These are phyloP conservation scores for Acrobeloides nanus DNA, from an alignment of 2,888 invertebrate species.

Conservation along the genomic window DNA sequence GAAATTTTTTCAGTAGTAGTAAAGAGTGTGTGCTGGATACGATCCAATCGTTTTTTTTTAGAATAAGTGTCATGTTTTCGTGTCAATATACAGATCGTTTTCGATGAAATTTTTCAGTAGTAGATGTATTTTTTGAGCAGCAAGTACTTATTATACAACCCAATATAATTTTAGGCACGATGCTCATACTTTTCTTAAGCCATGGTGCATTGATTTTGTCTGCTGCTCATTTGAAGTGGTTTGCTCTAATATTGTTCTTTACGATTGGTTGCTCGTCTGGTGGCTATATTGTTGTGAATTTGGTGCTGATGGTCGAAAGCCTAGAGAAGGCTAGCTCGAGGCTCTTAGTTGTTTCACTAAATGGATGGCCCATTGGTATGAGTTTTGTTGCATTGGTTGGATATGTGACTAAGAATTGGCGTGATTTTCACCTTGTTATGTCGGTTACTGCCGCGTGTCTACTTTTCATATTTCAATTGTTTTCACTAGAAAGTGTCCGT, in stretches of 20 bases:
- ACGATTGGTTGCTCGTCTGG: slow-evolving; percentile 29
- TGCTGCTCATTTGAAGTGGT: slow-evolving; percentile 7
- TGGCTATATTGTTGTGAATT: slow-evolving; percentile 46
- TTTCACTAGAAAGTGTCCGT: slow-evolving; percentile 36
- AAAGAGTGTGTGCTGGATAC: no score
- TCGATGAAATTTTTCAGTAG: no score
- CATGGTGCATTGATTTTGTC: slow-evolving; percentile 17
- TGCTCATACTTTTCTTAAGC: slow-evolving; percentile 22
- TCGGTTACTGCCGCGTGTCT: slow-evolving; percentile 20
- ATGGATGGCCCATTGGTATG: slow-evolving; percentile 50
- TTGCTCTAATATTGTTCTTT: slow-evolving; percentile 20
- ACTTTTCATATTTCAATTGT: slow-evolving; percentile 14
- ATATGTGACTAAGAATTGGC: slow-evolving; percentile 27
- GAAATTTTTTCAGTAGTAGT: no score
- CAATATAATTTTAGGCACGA: slow-evolving; percentile 23
- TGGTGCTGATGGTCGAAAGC: slow-evolving; percentile 43
- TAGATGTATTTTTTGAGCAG: no score
- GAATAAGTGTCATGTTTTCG: no score
- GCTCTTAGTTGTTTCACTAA: slow-evolving; percentile 41
- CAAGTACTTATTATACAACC: slow-evolving; percentile 3
- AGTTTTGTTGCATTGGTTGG: slow-evolving; percentile 28
- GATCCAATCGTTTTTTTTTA: no score
- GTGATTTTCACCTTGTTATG: slow-evolving; percentile 25
- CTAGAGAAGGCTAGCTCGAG: slow-evolving; percentile 33
- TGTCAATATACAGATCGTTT: no score